phyloP scores from a whole-genome alignment of 2,888 invertebrate species.

The Boloria euphrosyne region DNA sequence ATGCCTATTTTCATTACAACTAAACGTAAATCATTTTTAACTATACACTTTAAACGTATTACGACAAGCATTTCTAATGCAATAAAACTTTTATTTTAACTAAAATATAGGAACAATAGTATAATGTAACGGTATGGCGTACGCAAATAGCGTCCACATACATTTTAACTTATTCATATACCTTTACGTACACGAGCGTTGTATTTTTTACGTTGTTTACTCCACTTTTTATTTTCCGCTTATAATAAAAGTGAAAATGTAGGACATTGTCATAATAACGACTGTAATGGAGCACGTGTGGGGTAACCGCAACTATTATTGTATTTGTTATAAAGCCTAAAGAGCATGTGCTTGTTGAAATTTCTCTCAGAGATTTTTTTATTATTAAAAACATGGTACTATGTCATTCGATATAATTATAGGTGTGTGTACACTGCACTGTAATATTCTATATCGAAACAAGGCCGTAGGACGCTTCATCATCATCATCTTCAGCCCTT shows the following conservation, averaged over 20 bases:
- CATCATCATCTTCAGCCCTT: too few species aligned
- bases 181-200: conserved; percentile 18
- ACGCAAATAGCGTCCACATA: not conserved
- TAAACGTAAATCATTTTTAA: not conserved
- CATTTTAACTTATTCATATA: conserved; percentile 11
- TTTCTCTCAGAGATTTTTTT: not conserved
- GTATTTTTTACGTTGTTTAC: conserved; percentile 22
- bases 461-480: too few species aligned
- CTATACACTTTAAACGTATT: not conserved
- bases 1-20: not conserved
- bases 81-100: conserved; percentile 7
- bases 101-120: conserved; percentile 11
- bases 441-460: too few species aligned
- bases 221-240: conserved; percentile 18
- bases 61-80: not conserved
- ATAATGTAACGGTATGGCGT: conserved; percentile 9
- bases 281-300: conserved; percentile 11
- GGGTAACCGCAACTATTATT: conserved; percentile 16
- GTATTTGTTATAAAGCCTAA: conserved; percentile 17
- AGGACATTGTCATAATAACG: conserved; percentile 22
- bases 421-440: too few species aligned
- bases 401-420: too few species aligned
- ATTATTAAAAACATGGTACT: not conserved
- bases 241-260: conserved; percentile 26
- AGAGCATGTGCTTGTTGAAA: conserved; percentile 1